A percentile compares a stretch with the other conserved stretches of the same genome.
phyloP scores from a whole-genome alignment of 2,888 invertebrate species.

The Sipha maydis region DNA sequence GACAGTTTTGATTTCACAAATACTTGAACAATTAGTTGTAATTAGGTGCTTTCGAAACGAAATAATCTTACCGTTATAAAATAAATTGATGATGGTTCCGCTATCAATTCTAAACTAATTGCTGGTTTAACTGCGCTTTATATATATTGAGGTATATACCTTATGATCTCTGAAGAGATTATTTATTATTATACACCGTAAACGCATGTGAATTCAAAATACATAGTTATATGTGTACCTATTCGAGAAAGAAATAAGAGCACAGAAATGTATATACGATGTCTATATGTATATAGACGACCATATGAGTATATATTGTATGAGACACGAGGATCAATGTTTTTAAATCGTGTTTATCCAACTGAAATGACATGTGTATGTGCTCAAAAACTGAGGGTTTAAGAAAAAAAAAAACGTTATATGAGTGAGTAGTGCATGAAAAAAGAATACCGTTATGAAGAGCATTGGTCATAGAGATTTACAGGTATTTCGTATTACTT shows the following conservation, averaged over 20 bases:
- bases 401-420: neutral
- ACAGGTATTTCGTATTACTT: conserved; percentile 5
- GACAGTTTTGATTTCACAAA: too few species aligned
- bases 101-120: neutral
- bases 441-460: neutral
- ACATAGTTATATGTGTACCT: too few species aligned
- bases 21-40: too few species aligned
- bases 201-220: neutral
- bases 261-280: neutral
- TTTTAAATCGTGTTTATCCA: conserved; percentile 29
- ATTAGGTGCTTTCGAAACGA: too few species aligned
- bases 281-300: neutral
- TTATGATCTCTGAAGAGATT: neutral
- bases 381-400: conserved; percentile 25
- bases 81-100: too few species aligned
- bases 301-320: neutral
- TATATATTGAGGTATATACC: too few species aligned
- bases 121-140: neutral
- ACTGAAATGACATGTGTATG: neutral
- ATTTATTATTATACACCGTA: neutral
- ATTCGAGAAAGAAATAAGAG: neutral
- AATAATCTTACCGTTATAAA: too few species aligned
- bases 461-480: neutral
- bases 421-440: neutral
- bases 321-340: neutral